These are phyloP conservation scores for Noctilio leporinus DNA, from an alignment of 2,113 vertebrate genomes.

Conservation along the genomic window DNA sequence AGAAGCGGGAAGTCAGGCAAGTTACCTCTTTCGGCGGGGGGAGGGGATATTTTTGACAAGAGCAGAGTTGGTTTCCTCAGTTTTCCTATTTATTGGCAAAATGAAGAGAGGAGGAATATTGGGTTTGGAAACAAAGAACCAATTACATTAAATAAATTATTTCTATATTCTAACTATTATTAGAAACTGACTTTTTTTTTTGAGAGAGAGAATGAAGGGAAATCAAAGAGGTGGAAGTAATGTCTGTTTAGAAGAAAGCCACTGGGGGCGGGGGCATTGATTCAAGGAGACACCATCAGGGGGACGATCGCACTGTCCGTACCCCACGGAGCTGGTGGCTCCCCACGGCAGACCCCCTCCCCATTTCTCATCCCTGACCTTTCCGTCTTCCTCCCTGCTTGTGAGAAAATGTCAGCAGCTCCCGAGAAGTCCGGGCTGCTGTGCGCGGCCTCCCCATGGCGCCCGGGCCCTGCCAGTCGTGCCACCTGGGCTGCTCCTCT, in stretches of 20 bases:
- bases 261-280: conserved; percentile 63
- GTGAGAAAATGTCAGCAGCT: conserved; percentile 66
- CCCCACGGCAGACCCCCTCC: conserved; percentile 53
- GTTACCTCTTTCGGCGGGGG: background rate
- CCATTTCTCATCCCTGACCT: conserved; percentile 47
- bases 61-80: conserved; percentile 80
- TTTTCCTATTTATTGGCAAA: conserved; percentile 80
- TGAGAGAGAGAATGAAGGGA: conserved; percentile 43
- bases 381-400: conserved; percentile 57
- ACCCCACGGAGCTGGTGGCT: conserved; percentile 61
- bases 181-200: conserved; percentile 78
- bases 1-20: conserved; percentile 55
- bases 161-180: conserved; percentile 81
- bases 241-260: conserved; percentile 74
- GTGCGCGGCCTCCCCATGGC: conserved; percentile 57
- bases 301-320: conserved; percentile 73
- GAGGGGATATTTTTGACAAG: conserved; percentile 52
- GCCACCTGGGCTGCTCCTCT: conserved; percentile 54
- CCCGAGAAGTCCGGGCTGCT: conserved; percentile 57
- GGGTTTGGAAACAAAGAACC: conserved; percentile 75
- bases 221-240: conserved; percentile 72
- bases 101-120: conserved; percentile 62
- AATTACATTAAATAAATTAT: conserved; percentile 77
- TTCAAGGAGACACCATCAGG: conserved; percentile 63
- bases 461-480: conserved; percentile 45